Evolutionary conservation across 1,140 invertebrate species (phyloP).

Genomic region (Reticulitermes speratus): DNA sequence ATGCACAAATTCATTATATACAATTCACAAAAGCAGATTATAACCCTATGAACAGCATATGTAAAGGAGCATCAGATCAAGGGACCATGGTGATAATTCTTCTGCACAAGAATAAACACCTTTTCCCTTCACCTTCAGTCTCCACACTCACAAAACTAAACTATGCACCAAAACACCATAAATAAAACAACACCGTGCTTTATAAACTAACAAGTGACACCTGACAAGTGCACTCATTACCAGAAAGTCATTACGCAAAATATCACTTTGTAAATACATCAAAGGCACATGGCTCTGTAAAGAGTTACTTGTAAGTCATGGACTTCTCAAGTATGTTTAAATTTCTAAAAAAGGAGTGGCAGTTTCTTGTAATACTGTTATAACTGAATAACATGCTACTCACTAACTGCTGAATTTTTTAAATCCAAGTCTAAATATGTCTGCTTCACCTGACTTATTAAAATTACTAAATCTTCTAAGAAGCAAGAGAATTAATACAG

Average conservation of each 20-base stretch:
- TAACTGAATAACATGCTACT: too few relatives aligned
- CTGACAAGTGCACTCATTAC: not conserved
- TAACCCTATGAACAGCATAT: not conserved
- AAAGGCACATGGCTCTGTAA: too few relatives aligned
- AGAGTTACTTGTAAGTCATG: too few relatives aligned
- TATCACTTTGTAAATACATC: not conserved
- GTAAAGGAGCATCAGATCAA: not conserved
- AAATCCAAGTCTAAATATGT: too few relatives aligned
- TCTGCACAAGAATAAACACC: not conserved
- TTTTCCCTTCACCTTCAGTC: not conserved
- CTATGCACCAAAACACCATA: conserved; percentile 18
- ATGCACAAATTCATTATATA: conserved; percentile 9
- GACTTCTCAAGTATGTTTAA: too few relatives aligned
- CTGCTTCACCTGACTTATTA: too few relatives aligned
- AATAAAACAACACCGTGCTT: conserved; percentile 11
- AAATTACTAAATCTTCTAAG: too few relatives aligned
- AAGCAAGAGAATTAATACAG: too few relatives aligned
- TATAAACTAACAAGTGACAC: not conserved
- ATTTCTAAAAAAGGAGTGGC: too few relatives aligned
- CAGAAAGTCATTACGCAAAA: not conserved
- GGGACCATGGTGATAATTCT: not conserved
- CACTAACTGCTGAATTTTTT: too few relatives aligned
- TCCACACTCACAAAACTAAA: not conserved
- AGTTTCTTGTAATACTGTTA: too few relatives aligned
- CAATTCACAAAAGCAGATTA: not conserved